These are phyloP conservation scores for Megathymus violae DNA, from an alignment of 1,140 invertebrate species.

Conservation along the genomic window DNA sequence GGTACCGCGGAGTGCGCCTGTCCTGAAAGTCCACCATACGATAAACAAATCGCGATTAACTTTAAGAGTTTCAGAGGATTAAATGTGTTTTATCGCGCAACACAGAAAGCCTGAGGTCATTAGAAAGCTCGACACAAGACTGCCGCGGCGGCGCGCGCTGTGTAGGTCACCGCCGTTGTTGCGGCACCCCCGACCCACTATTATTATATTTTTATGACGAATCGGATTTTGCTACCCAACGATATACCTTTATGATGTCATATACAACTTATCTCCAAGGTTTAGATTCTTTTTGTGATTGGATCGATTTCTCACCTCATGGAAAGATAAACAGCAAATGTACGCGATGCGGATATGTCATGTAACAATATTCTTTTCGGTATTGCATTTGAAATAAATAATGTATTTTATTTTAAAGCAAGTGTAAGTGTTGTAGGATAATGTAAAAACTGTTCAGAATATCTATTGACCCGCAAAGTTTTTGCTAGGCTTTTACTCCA, in stretches of 20 bases:
- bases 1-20: conserved; percentile 56
- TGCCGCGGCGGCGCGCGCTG: conserved; percentile 81
- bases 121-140: conserved; percentile 80
- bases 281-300: conserved; percentile 35
- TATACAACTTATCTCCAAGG: conserved; percentile 52
- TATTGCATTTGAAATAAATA: not conserved
- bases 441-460: no score
- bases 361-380: not conserved
- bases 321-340: conserved; percentile 3
- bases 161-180: conserved; percentile 76
- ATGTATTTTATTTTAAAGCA: not conserved
- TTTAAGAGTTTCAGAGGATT: conserved; percentile 56
- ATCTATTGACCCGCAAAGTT: no score
- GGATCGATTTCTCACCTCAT: conserved; percentile 22
- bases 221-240: conserved; percentile 72
- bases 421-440: not conserved
- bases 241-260: conserved; percentile 56
- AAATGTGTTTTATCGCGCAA: conserved; percentile 61
- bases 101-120: conserved; percentile 79
- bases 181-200: conserved; percentile 79
- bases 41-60: conserved; percentile 59
- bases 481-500: not conserved
- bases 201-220: conserved; percentile 83
- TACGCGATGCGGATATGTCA: conserved; percentile 14
- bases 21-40: conserved; percentile 57